Evolutionary conservation across 2,888 invertebrate species (phyloP).

Genomic region (Heliconius aoede): DNA sequence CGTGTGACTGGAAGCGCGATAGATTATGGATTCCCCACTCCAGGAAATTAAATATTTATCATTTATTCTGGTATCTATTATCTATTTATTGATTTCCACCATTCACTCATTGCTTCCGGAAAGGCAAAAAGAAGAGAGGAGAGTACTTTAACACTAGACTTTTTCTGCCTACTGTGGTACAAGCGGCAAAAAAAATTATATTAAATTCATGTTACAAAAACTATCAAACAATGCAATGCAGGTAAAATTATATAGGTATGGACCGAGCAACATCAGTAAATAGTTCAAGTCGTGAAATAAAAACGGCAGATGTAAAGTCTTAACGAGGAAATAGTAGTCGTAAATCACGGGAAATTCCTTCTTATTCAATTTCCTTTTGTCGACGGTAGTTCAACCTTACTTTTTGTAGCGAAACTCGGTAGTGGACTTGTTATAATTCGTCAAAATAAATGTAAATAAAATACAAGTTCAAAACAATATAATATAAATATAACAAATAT

Average conservation of each 20-base stretch:
- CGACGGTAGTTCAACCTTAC: slow-evolving; percentile 71
- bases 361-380: slow-evolving; percentile 83
- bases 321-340: slow-evolving; percentile 83
- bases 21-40: too few relatives aligned
- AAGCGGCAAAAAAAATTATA: too few relatives aligned
- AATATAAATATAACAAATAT: too few relatives aligned
- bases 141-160: too few relatives aligned
- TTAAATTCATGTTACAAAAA: background rate
- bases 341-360: slow-evolving; percentile 82
- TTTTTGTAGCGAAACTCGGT: slow-evolving; percentile 67
- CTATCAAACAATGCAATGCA: background rate
- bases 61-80: too few relatives aligned
- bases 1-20: too few relatives aligned
- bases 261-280: slow-evolving; percentile 6
- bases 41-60: too few relatives aligned
- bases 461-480: too few relatives aligned
- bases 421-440: slow-evolving; percentile 67
- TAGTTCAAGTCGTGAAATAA: slow-evolving; percentile 2
- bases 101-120: too few relatives aligned
- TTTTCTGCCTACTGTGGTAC: too few relatives aligned
- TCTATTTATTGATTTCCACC: too few relatives aligned
- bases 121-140: background rate
- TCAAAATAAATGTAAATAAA: slow-evolving; percentile 50
- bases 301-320: slow-evolving; percentile 60
- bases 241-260: background rate